A percentile compares a stretch with the other conserved stretches of the same genome.
Conservation (phyloP, 1,140 invertebrate genomes). For the Drosophila parvula region DNA sequence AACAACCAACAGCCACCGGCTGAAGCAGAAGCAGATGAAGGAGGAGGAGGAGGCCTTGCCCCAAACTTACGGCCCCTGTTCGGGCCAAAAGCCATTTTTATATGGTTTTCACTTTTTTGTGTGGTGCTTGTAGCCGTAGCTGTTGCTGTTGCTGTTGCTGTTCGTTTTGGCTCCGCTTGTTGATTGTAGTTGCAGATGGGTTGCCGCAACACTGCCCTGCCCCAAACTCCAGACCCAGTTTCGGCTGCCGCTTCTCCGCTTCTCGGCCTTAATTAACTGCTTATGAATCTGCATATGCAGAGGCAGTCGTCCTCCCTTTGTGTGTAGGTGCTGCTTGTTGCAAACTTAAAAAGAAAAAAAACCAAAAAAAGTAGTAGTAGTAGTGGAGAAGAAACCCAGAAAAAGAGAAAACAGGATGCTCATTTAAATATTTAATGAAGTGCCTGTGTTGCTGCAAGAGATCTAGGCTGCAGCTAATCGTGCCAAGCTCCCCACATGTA, state of each 20-base stretch:
- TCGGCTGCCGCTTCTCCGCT: slow-evolving; percentile 33
- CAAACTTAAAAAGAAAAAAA: slow-evolving; percentile 42
- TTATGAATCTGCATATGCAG: slow-evolving; percentile 80
- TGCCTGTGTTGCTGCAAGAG: slow-evolving; percentile 72
- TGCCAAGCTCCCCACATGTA: slow-evolving; percentile 66
- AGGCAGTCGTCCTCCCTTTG: slow-evolving; percentile 40
- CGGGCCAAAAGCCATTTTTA: slow-evolving; percentile 60
- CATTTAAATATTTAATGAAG: slow-evolving; percentile 83
- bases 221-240: slow-evolving; percentile 48
- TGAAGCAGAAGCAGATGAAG: neutral
- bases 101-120: slow-evolving; percentile 71
- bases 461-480: slow-evolving; percentile 68
- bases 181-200: slow-evolving; percentile 66
- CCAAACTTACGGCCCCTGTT: slow-evolving; percentile 42
- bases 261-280: slow-evolving; percentile 78
- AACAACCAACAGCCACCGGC: slow-evolving; percentile 37
- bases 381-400: slow-evolving; percentile 38
- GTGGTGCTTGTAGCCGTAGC: slow-evolving; percentile 18
- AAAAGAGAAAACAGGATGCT: slow-evolving; percentile 75
- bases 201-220: slow-evolving; percentile 43
- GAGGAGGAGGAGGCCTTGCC: slow-evolving; percentile 43
- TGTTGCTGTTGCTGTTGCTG: slow-evolving; percentile 8
- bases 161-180: slow-evolving; percentile 32
- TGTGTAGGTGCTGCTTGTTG: slow-evolving; percentile 69
- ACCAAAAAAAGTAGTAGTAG: slow-evolving; percentile 15